phyloP scores from a whole-genome alignment of 2,113 vertebrate genomes.

The Anhinga anhinga region DNA sequence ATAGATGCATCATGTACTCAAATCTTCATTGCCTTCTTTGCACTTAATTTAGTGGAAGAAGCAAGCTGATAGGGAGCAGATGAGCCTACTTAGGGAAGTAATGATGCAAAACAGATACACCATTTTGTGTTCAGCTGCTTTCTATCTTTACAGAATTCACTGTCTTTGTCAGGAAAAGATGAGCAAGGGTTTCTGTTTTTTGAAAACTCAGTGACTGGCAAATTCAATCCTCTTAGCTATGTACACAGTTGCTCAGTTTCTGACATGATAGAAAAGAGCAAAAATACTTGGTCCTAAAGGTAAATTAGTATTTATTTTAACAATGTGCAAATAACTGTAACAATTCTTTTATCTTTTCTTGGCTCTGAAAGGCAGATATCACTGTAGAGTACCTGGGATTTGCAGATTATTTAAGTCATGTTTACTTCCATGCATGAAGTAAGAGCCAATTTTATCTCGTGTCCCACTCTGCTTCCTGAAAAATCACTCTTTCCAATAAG shows the following conservation, averaged over 20 bases:
- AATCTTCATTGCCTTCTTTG: not conserved
- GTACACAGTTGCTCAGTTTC: not conserved
- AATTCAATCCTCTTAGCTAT: not conserved
- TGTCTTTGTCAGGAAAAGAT: not conserved
- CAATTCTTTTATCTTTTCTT: conserved; percentile 39
- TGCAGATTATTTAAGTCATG: not conserved
- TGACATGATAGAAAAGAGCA: not conserved
- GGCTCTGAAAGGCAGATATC: not conserved
- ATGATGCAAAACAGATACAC: not conserved
- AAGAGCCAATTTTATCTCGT: not conserved
- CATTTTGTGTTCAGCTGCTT: not conserved
- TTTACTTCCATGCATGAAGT: not conserved
- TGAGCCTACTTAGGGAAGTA: not conserved
- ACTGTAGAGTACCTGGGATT: not conserved
- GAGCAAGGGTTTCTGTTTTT: not conserved
- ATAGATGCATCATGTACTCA: not conserved
- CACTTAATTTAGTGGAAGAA: not conserved
- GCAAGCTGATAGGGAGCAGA: not conserved
- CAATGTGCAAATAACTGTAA: conserved; percentile 51
- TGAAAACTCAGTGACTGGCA: not conserved
- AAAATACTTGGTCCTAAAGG: conserved; percentile 36
- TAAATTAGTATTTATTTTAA: conserved; percentile 27
- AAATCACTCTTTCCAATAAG: not conserved
- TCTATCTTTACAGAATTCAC: not conserved
- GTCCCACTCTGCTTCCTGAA: not conserved